A percentile compares a stretch with the other conserved stretches of the same genome.
Conservation (phyloP, 2,888 invertebrate genomes). For the Eristalis tenax region DNA sequence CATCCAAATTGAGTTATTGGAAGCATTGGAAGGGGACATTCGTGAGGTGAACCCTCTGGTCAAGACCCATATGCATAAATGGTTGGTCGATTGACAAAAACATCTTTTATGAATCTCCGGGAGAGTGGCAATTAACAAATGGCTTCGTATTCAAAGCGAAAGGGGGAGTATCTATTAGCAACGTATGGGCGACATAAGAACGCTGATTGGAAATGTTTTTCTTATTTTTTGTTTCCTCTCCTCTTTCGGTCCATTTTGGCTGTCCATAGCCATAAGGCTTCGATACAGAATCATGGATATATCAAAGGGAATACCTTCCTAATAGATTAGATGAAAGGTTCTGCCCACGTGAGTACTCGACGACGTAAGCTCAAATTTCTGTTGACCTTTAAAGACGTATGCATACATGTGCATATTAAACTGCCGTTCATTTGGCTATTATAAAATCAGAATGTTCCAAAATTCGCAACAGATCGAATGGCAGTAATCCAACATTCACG, state of each 20-base stretch:
- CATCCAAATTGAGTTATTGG: neutral
- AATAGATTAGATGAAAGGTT: neutral
- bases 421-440: neutral
- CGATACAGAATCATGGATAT: neutral
- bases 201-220: constrained; percentile 14
- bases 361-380: neutral
- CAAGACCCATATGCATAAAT: neutral
- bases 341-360: neutral
- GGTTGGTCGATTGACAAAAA: neutral
- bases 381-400: neutral
- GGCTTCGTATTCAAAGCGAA: neutral
- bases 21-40: neutral
- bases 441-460: neutral
- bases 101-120: neutral
- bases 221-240: neutral
- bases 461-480: neutral
- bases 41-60: neutral
- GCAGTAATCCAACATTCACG: neutral
- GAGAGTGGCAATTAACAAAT: constrained; percentile 15
- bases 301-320: neutral
- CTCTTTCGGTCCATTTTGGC: neutral
- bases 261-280: neutral
- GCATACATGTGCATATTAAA: neutral
- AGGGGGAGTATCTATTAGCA: neutral
- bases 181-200: neutral